phyloP scores from a whole-genome alignment of 2,797 vertebrate genomes.

The Clarias laeviceps region DNA sequence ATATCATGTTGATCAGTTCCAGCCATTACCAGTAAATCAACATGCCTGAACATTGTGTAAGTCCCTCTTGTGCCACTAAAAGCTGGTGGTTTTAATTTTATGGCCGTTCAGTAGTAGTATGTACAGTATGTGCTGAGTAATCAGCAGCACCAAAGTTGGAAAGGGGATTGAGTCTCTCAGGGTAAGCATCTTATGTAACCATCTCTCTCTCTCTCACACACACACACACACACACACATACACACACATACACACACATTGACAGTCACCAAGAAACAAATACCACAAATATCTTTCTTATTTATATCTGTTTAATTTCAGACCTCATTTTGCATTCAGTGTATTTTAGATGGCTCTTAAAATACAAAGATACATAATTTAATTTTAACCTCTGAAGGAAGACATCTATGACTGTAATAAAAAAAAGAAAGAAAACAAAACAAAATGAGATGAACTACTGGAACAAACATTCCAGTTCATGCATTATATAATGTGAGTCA shows the following conservation, averaged over 20 bases:
- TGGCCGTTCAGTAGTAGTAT: too few relatives aligned
- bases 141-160: not conserved
- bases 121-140: not conserved
- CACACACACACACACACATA: constrained; percentile 22
- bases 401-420: constrained; percentile 40
- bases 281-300: constrained; percentile 21
- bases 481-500: not conserved
- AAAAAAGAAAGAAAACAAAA: not conserved
- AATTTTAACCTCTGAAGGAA: constrained; percentile 32
- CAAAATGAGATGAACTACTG: constrained; percentile 11
- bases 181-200: constrained; percentile 36
- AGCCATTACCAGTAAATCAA: too few relatives aligned
- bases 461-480: constrained; percentile 1
- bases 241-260: constrained; percentile 27
- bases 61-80: too few relatives aligned
- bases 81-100: too few relatives aligned
- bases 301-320: constrained; percentile 38
- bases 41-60: too few relatives aligned
- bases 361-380: constrained; percentile 31
- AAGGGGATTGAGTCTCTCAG: not conserved
- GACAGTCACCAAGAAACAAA: constrained; percentile 34
- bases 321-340: constrained; percentile 24
- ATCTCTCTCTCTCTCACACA: not conserved
- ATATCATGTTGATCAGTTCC: too few relatives aligned
- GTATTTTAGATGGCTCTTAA: constrained; percentile 32